Evolutionary conservation across 2,113 vertebrate genomes (phyloP).

Genomic region (Oncorhynchus nerka): DNA sequence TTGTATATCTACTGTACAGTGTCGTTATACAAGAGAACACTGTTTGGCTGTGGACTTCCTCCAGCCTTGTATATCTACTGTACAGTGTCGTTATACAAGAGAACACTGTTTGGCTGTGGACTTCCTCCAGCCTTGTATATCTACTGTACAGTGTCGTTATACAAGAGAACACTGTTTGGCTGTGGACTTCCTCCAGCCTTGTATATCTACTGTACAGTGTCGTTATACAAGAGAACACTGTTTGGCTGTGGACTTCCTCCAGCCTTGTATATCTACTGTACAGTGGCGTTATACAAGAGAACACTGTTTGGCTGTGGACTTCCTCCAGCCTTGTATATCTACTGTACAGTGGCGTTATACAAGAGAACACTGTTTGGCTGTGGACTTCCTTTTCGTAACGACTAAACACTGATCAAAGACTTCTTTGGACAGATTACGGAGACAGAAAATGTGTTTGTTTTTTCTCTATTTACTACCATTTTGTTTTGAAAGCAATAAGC

Average conservation of each 20-base stretch:
- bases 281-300: constrained; percentile 11
- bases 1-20: constrained; percentile 17
- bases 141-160: not conserved
- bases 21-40: constrained; percentile 13
- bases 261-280: constrained; percentile 24
- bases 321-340: constrained; percentile 23
- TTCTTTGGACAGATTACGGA: not conserved
- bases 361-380: constrained; percentile 12
- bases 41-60: not conserved
- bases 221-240: constrained; percentile 16
- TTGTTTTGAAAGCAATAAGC: not conserved
- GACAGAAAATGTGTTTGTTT: not conserved
- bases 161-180: constrained; percentile 15
- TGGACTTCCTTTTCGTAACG: not conserved
- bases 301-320: not conserved
- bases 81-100: constrained; percentile 13
- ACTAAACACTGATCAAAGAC: not conserved
- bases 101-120: not conserved
- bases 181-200: constrained; percentile 9
- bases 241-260: not conserved
- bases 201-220: constrained; percentile 6
- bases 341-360: constrained; percentile 3
- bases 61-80: constrained; percentile 23
- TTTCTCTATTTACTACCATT: not conserved
- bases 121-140: constrained; percentile 20